Evolutionary conservation across 2,113 vertebrate genomes (phyloP), one percentile per base, ranked within the genome.

Genomic region (Notothenia rossii): DNA sequence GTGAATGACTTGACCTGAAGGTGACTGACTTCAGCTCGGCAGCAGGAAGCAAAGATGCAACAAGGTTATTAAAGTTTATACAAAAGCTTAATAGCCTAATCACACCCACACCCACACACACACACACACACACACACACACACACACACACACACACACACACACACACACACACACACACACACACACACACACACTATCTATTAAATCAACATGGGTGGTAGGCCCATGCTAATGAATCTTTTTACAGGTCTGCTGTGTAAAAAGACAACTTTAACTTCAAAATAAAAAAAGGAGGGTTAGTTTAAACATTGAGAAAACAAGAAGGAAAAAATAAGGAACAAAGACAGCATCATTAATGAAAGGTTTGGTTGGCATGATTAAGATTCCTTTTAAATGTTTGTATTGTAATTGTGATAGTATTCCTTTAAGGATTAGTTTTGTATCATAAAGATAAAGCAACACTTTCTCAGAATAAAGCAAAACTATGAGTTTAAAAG

Each of bases 1-100:
- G 33, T 2, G 70, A 58, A 29, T 45, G 48, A 72, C 62, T 1
- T 43, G 17, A 40, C 10, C 11, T 61, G 74, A 50, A 76, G 33
- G 77, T 65, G 77, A 62, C 5, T 59, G 82, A 86, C 51, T 69
- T 63, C 70, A 79, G 84, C 87, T 86, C 81, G 85, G 82, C 89
- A 72, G 83, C 76, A 83, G 75, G 65, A 83, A 86, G 75, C 77
- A 85, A 86, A 76, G 49, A 79, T 13, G 49, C 70, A 88, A 67
- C 72, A 83, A 4, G 12, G 45, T 64, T 66, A 64, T 77, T 82
- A 67, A 33, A 59, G 63, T 17, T 48, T 68, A 67, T 10, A 53
- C 50, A 17, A 33, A 55, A 58, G 46, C 29, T 63, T 50, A 79
- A 33, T 4, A 75, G 59, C 49, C 36, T 40, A 8, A 40, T 40